Evolutionary conservation across 2,113 vertebrate genomes (phyloP), one percentile per base, ranked within the genome.

Genomic region (Eleginops maclovinus): DNA sequence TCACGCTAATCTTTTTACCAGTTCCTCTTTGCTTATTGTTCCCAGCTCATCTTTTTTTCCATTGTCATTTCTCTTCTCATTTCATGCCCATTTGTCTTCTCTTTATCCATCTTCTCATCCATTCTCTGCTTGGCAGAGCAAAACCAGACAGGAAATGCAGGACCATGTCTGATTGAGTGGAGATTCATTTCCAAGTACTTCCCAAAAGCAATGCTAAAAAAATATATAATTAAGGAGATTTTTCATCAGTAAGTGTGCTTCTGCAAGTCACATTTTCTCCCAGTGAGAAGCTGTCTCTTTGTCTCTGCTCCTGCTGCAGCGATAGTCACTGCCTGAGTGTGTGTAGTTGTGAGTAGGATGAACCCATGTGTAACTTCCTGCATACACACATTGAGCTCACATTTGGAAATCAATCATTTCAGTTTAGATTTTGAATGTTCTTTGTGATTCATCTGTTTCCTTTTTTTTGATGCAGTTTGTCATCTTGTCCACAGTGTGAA

Each of bases 281-380:
- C 24, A 40, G n/a, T 66, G 11, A 51, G 72, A 73, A 36, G 24
- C 61, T 50, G 41, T 62, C 55, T 85, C 85, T 91, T 85, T 92
- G 88, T 90, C 73, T 87, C 56, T 75, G 69, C 62, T 50, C 59
- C 58, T 55, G 75, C 81, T 82, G 85, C 82, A 87, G 77, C n/a
- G 16, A 62, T n/a, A 66, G 43, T 55, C 56, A 31, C 40, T 56
- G 59, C 19, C 24, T 43, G 64, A 58, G 61, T 22, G 24, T 50
- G 70, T 67, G 59, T 55, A 15, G 9, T 1, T 62, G 50, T 59
- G 72, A 62, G 65, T 74, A 79, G 47, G 85, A 75, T 82, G 61
- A 31, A 46, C 41, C 64, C 15, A 11, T 77, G 61, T 72, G 60
- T 40, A 24, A 59, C 70, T 76, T 75, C n/a, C n/a, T 22, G 44